Evolutionary conservation across 2,888 invertebrate species (phyloP).

Genomic region (Drosophila trichaetosa): DNA sequence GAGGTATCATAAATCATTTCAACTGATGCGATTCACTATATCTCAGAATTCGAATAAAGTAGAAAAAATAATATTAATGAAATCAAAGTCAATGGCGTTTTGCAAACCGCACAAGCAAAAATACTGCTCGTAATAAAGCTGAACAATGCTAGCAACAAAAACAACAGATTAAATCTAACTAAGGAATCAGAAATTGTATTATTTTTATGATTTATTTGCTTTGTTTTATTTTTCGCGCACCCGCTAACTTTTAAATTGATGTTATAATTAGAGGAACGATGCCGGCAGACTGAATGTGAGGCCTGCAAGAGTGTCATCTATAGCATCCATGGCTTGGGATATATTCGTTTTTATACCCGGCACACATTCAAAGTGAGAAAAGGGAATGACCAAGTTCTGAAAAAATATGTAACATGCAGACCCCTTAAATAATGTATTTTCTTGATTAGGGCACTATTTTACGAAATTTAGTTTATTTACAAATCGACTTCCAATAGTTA

Average conservation of each 20-base stretch:
- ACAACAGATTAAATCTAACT: constrained; percentile 6
- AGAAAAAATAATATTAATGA: neutral
- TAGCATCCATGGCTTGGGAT: constrained; percentile 14
- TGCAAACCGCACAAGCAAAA: neutral
- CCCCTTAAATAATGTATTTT: neutral
- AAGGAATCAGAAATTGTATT: constrained; percentile 27
- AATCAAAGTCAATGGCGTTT: constrained; percentile 1
- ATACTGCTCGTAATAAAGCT: constrained; percentile 4
- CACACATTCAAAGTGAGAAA: neutral
- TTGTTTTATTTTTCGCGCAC: constrained; percentile 24
- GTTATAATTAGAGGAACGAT: constrained; percentile 76
- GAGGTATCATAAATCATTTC: constrained; percentile 79
- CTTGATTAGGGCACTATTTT: neutral
- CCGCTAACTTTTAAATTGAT: constrained; percentile 53
- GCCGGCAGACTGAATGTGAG: constrained; percentile 68
- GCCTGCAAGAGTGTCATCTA: constrained; percentile 41
- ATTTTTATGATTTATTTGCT: constrained; percentile 11
- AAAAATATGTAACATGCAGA: neutral
- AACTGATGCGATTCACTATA: neutral
- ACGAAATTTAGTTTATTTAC: neutral
- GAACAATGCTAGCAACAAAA: constrained; percentile 5
- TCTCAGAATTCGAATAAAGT: neutral
- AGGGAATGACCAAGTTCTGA: neutral
- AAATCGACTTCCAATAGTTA: neutral
- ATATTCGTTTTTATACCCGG: constrained; percentile 14